phyloP scores from a whole-genome alignment of 2,113 vertebrate species.

The Nestor notabilis region DNA sequence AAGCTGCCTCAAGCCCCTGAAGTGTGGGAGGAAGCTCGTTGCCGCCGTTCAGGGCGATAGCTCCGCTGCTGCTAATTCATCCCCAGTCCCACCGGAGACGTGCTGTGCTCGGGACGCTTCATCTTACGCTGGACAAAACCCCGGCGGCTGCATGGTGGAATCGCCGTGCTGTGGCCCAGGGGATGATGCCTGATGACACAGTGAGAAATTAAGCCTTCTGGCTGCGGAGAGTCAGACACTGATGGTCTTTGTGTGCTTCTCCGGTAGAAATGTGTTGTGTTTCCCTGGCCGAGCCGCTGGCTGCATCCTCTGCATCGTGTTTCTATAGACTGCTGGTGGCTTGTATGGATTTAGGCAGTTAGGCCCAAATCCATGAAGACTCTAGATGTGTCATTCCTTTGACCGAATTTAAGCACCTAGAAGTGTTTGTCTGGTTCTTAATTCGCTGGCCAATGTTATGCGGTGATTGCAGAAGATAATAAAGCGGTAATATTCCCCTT shows the following conservation, averaged over 20 bases:
- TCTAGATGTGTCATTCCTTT: not conserved
- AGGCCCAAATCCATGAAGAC: not conserved
- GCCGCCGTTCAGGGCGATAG: not conserved
- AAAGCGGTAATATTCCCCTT: not conserved
- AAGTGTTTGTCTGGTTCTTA: not conserved
- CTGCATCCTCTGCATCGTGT: not conserved
- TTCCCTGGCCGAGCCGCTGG: not conserved
- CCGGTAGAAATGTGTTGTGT: rapidly evolving
- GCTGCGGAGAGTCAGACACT: rapidly evolving
- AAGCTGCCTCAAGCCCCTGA: not conserved
- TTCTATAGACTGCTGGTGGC: not conserved
- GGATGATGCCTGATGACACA: not conserved
- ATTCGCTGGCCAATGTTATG: not conserved
- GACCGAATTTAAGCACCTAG: rapidly evolving
- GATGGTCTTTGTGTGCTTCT: not conserved
- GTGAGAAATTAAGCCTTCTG: not conserved
- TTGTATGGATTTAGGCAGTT: not conserved
- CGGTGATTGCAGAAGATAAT: not conserved
- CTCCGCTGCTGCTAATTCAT: not conserved
- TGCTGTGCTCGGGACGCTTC: not conserved
- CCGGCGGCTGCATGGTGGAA: rapidly evolving
- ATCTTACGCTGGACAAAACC: not conserved
- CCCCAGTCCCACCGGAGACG: not conserved
- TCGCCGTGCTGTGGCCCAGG: not conserved
- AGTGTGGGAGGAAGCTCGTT: not conserved